These are phyloP conservation scores for Cromileptes altivelis DNA, from an alignment of 2,113 vertebrate species.

Conservation along the genomic window DNA sequence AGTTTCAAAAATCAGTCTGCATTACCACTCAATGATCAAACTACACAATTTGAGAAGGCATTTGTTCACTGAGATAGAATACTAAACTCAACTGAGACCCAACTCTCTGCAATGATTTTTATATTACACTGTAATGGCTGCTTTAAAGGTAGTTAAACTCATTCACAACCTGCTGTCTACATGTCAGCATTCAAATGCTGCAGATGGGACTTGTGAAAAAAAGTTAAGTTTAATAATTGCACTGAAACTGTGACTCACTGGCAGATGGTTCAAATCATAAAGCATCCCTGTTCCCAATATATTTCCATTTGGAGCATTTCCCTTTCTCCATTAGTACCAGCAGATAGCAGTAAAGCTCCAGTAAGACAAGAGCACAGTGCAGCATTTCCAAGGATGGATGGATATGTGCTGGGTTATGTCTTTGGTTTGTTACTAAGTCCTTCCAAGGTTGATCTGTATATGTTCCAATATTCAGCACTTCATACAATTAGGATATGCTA, in stretches of 20 bases:
- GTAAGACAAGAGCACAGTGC: not conserved
- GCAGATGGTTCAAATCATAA: not conserved
- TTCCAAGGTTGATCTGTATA: not conserved
- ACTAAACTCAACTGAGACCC: not conserved
- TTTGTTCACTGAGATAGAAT: not conserved
- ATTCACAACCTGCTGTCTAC: not conserved
- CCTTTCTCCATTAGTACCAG: conserved; percentile 31
- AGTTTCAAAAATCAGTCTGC: not conserved
- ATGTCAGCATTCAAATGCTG: not conserved
- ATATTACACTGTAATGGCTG: not conserved
- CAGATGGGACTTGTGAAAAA: not conserved
- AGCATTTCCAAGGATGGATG: not conserved
- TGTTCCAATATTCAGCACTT: not conserved
- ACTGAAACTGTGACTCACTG: not conserved
- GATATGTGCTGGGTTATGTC: not conserved
- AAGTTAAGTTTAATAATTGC: not conserved
- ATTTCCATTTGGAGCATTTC: not conserved
- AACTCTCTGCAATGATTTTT: not conserved
- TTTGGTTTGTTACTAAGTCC: not conserved
- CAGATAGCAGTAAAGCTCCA: conserved; percentile 62
- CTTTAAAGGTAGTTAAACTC: not conserved
- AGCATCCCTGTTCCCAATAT: not conserved
- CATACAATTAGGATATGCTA: not conserved
- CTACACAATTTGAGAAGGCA: not conserved
- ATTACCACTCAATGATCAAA: not conserved